A percentile compares a stretch with the other conserved stretches of the same genome.
Conservation (phyloP, 2,113 vertebrate genomes). For the Scopus umbretta region DNA sequence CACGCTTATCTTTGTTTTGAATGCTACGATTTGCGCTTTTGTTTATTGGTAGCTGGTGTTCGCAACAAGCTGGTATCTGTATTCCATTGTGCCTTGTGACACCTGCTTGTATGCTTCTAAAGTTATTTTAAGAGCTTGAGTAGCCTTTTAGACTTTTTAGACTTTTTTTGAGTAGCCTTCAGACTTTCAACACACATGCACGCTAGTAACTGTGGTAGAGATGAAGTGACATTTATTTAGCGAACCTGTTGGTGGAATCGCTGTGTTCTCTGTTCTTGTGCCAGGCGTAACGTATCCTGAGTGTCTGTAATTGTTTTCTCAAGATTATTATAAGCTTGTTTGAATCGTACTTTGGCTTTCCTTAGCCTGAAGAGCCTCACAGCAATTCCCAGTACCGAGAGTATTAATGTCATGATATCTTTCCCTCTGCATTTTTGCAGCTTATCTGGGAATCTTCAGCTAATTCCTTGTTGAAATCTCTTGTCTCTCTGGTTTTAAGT, state of each 20-base stretch:
- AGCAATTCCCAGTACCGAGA: neutral
- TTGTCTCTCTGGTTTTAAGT: neutral
- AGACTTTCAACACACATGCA: neutral
- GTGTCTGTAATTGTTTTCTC: neutral
- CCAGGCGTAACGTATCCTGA: neutral
- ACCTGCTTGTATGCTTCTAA: neutral
- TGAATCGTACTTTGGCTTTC: neutral
- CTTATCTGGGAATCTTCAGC: neutral
- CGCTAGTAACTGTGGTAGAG: neutral
- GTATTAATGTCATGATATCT: neutral
- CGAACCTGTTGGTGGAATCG: neutral
- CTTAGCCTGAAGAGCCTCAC: neutral
- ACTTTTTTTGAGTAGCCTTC: neutral
- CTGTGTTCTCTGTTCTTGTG: neutral
- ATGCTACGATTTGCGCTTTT: neutral
- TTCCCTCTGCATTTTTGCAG: neutral
- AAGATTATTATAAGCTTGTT: neutral
- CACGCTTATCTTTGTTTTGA: neutral
- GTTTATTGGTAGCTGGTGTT: neutral
- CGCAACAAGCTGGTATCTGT: neutral
- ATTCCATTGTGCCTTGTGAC: neutral
- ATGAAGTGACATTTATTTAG: neutral
- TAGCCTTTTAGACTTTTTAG: neutral
- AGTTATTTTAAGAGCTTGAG: neutral
- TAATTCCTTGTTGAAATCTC: neutral